Evolutionary conservation across 2,113 vertebrate genomes (phyloP).

Genomic region (Gila orcuttii): DNA sequence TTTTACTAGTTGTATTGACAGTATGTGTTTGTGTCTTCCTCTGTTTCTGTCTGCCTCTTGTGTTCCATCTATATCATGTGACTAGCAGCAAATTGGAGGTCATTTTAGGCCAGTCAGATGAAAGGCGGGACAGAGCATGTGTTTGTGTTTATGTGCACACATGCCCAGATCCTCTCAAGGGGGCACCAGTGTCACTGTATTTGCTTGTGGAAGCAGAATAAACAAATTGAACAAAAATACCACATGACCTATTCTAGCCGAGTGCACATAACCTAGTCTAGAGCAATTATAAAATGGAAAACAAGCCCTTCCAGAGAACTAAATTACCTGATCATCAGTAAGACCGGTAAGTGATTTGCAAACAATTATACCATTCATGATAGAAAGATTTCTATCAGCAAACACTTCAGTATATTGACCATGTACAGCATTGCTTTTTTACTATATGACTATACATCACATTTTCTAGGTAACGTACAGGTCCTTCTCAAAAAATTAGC

Average conservation of each 20-base stretch:
- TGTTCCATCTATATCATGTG: constrained; percentile 4
- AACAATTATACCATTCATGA: not conserved
- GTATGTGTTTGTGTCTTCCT: not conserved
- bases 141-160: not conserved
- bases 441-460: not conserved
- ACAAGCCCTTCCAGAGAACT: not conserved
- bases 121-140: not conserved
- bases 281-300: not conserved
- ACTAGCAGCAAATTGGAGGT: constrained; percentile 22
- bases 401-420: not conserved
- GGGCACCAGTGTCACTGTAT: not conserved
- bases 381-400: not conserved
- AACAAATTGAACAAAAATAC: not conserved
- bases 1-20: not conserved
- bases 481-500: too few species aligned
- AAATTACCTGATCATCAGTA: not conserved
- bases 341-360: not conserved
- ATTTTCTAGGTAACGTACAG: not conserved
- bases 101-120: not conserved
- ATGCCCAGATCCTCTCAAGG: not conserved
- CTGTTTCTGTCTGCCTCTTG: not conserved
- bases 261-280: not conserved
- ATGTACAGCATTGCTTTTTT: not conserved
- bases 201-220: not conserved
- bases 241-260: not conserved